These are phyloP conservation scores for Brachionus asplanchnoidis DNA, from an alignment of 1,140 invertebrate genomes.

Conservation along the genomic window DNA sequence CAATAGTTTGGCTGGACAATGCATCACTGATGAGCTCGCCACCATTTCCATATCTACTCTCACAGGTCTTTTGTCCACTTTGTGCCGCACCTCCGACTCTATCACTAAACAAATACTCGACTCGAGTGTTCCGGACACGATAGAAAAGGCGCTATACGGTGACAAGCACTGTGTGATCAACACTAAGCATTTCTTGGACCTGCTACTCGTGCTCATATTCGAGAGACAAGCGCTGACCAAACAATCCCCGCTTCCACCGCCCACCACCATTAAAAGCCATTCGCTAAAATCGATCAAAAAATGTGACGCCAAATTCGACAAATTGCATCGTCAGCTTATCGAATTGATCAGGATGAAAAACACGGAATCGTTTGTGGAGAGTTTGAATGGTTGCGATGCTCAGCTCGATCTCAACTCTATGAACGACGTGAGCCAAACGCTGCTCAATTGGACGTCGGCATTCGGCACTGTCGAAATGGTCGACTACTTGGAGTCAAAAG, in stretches of 20 bases:
- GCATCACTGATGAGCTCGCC: conserved; percentile 79
- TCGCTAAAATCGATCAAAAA: background rate
- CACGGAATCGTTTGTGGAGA: conserved; percentile 90
- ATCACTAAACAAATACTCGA: conserved; percentile 84
- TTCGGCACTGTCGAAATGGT: conserved; percentile 98
- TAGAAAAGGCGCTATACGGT: conserved; percentile 84
- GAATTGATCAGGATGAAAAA: conserved; percentile 97
- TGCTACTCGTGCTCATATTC: conserved; percentile 85
- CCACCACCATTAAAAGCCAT: conserved; percentile 47
- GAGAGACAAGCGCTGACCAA: conserved; percentile 83
- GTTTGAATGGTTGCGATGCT: conserved; percentile 70
- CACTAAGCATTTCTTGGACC: conserved; percentile 90
- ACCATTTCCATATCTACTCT: conserved; percentile 83
- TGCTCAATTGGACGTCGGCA: conserved; percentile 96
- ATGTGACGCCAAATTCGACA: background rate
- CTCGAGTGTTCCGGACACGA: conserved; percentile 80
- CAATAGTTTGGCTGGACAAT: conserved; percentile 94
- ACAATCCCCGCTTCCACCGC: conserved; percentile 49
- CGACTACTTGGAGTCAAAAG: conserved; percentile 92
- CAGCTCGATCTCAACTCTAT: conserved; percentile 95
- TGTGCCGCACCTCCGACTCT: conserved; percentile 83
- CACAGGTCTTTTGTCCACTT: conserved; percentile 84
- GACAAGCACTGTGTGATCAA: conserved; percentile 90
- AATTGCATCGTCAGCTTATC: conserved; percentile 80
- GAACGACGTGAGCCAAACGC: conserved; percentile 96